phyloP scores from a whole-genome alignment of 2,888 invertebrate genomes.

The Nemoura dubitans region DNA sequence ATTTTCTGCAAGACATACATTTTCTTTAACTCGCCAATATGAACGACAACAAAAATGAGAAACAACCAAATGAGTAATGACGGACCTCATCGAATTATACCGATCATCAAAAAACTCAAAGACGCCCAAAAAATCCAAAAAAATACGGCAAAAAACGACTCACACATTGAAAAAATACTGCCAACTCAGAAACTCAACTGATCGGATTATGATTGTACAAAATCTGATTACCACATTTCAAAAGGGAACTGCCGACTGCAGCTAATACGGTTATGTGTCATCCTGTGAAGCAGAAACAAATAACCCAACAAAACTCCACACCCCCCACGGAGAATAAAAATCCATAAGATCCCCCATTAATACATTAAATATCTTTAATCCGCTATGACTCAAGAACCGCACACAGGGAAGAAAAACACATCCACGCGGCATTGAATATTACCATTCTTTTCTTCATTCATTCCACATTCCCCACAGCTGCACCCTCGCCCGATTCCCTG shows the following conservation, averaged over 20 bases:
- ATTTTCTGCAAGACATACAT: too few species aligned
- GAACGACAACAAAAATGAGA: too few species aligned
- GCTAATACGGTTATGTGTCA: slow-evolving; percentile 8
- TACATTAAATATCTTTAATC: slow-evolving; percentile 38
- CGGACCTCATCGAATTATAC: too few species aligned
- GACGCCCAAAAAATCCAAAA: too few species aligned
- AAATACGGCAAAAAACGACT: too few species aligned
- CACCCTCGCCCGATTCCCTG: slow-evolving; percentile 37
- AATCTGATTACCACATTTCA: background rate
- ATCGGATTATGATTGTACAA: slow-evolving; percentile 4
- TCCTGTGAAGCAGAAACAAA: background rate
- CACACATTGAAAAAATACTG: too few species aligned
- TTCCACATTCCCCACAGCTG: slow-evolving; percentile 22
- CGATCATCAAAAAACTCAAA: too few species aligned
- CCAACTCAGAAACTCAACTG: background rate
- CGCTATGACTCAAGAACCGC: slow-evolving; percentile 1
- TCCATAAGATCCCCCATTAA: slow-evolving; percentile 25
- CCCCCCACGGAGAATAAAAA: background rate
- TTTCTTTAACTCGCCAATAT: too few species aligned
- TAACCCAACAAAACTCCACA: background rate
- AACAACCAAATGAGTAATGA: too few species aligned
- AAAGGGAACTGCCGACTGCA: background rate
- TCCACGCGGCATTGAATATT: slow-evolving; percentile 9
- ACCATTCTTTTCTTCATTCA: slow-evolving; percentile 23
- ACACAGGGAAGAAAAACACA: background rate